These are phyloP conservation scores for Exaiptasia diaphana DNA, from an alignment of 64 coral and sea anemone species.

Conservation along the genomic window DNA sequence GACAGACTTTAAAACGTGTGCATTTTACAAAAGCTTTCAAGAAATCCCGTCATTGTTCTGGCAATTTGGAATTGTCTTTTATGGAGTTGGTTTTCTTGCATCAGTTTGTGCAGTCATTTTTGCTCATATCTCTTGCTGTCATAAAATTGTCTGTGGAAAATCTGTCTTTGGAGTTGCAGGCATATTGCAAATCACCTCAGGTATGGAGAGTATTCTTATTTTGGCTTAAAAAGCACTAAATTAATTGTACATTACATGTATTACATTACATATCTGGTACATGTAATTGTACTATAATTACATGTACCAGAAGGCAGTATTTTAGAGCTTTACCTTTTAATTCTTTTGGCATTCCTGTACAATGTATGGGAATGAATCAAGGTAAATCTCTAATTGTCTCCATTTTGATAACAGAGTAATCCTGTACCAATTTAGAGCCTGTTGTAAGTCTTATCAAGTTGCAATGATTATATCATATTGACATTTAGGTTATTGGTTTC, in stretches of 20 bases:
- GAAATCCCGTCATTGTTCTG: slow-evolving; percentile 81
- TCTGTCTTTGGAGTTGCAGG: slow-evolving; percentile 61
- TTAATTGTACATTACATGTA: neutral
- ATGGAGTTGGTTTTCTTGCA: slow-evolving; percentile 57
- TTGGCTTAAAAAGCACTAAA: neutral
- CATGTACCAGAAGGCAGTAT: neutral
- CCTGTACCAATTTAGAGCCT: too few relatives aligned
- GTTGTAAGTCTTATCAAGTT: too few relatives aligned
- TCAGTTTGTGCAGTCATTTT: slow-evolving; percentile 41
- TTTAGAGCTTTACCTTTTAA: neutral
- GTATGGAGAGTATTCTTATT: slow-evolving; percentile 1
- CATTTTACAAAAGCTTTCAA: slow-evolving; percentile 67
- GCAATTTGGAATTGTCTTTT: slow-evolving; percentile 51
- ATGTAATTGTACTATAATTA: neutral
- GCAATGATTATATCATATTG: too few relatives aligned
- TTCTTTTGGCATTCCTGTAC: too few relatives aligned
- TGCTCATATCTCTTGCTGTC: slow-evolving; percentile 54
- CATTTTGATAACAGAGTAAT: too few relatives aligned
- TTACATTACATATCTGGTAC: neutral
- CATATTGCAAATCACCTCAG: slow-evolving; percentile 60
- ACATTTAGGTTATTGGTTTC: too few relatives aligned
- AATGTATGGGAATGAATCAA: too few relatives aligned
- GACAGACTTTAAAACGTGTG: slow-evolving; percentile 55
- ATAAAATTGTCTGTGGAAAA: slow-evolving; percentile 42
- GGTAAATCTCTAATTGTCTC: too few relatives aligned